phyloP scores from a whole-genome alignment of 2,113 vertebrate species.

The Cynocephalus volans region DNA sequence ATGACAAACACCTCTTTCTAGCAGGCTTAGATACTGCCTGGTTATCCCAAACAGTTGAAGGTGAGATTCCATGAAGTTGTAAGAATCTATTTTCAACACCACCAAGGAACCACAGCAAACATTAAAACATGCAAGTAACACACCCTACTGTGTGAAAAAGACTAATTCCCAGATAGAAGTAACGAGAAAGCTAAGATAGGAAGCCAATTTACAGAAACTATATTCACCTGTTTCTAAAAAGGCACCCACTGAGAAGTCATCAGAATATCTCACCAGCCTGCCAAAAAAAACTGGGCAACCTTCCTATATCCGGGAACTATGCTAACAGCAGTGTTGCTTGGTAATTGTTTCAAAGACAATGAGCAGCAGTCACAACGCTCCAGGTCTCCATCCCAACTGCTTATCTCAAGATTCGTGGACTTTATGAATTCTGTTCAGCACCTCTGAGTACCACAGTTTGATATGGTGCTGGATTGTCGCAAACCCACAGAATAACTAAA shows the following conservation, averaged over 20 bases:
- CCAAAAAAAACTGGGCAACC: slow-evolving; percentile 21
- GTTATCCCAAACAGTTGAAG: neutral
- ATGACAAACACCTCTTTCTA: neutral
- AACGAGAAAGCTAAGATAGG: slow-evolving; percentile 44
- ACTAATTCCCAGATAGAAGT: slow-evolving; percentile 52
- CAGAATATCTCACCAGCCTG: slow-evolving; percentile 70
- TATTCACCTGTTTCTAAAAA: slow-evolving; percentile 76
- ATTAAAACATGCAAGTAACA: slow-evolving; percentile 45
- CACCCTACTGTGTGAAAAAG: slow-evolving; percentile 42
- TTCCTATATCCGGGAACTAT: slow-evolving; percentile 1
- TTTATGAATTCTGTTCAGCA: neutral
- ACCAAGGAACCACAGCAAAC: slow-evolving; percentile 12
- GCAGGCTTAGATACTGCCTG: neutral
- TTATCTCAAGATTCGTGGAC: slow-evolving; percentile 78
- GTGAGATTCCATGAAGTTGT: neutral
- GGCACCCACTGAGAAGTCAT: slow-evolving; percentile 79
- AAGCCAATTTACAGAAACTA: slow-evolving; percentile 71
- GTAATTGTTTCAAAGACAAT: slow-evolving; percentile 82
- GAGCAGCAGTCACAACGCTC: slow-evolving; percentile 68
- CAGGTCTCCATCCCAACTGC: slow-evolving; percentile 58
- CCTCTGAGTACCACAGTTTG: slow-evolving; percentile 52
- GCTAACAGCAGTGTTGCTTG: slow-evolving; percentile 64
- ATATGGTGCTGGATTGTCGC: slow-evolving; percentile 14
- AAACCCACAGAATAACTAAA: slow-evolving; percentile 55
- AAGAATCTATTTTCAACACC: slow-evolving; percentile 24